Evolutionary conservation across 64 coral and sea anemone species (phyloP).

Genomic region (Porites australiensis): DNA sequence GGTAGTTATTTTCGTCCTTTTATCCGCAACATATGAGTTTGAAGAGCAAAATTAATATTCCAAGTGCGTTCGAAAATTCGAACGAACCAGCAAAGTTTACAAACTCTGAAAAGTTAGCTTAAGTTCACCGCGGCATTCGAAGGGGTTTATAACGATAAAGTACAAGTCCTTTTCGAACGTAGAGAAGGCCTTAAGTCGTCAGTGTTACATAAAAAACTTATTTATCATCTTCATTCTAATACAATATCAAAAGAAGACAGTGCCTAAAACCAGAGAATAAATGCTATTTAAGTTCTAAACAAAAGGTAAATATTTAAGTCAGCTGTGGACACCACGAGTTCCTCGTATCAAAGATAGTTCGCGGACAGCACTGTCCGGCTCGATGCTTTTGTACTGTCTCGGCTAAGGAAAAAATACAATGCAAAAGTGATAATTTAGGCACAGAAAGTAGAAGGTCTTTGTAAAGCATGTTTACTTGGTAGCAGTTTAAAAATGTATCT

Average conservation of each 20-base stretch:
- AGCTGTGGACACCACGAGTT: slow-evolving; percentile 1
- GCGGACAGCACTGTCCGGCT: background rate
- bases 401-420: background rate
- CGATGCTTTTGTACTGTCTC: background rate
- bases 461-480: slow-evolving; percentile 28
- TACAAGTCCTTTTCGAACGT: background rate
- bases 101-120: background rate
- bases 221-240: background rate
- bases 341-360: background rate
- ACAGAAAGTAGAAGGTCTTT: slow-evolving; percentile 33
- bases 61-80: background rate
- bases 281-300: background rate
- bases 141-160: background rate
- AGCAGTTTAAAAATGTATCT: background rate
- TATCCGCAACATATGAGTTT: background rate
- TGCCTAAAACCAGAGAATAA: background rate
- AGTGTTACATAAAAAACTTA: background rate
- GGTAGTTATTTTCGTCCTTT: slow-evolving; percentile 1
- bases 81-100: background rate
- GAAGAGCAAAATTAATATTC: slow-evolving; percentile 11
- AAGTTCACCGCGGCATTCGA: background rate
- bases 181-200: background rate
- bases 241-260: slow-evolving; percentile 12
- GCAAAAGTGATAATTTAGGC: slow-evolving; percentile 19
- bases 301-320: slow-evolving; percentile 24